Percentiles rank a stretch among this genome's conserved stretches.
phyloP scores from a whole-genome alignment of 2,797 vertebrate species.

The Podarcis siculus region DNA sequence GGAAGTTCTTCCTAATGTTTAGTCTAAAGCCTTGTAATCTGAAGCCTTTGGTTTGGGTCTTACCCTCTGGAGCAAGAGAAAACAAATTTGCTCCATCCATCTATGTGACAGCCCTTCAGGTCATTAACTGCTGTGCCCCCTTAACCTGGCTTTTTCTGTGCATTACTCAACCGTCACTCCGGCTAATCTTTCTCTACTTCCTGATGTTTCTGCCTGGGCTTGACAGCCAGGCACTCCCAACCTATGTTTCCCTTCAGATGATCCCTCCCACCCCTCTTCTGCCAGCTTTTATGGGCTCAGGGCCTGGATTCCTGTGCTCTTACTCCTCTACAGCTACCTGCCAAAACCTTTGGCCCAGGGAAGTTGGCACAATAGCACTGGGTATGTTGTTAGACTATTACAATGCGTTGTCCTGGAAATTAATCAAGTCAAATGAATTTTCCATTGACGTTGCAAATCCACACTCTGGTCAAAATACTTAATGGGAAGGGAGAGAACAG shows the following conservation, averaged over 20 bases:
- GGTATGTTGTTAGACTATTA: slow-evolving; percentile 9
- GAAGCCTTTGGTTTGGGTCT: background rate
- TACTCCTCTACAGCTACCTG: slow-evolving; percentile 22
- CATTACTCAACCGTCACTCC: background rate
- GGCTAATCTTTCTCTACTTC: background rate
- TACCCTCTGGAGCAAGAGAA: background rate
- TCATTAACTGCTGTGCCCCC: background rate
- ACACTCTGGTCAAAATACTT: background rate
- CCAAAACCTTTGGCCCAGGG: background rate
- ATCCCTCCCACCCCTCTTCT: background rate
- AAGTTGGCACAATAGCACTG: background rate
- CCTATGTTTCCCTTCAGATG: background rate
- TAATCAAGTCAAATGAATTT: slow-evolving; percentile 39
- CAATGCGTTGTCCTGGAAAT: slow-evolving; percentile 34
- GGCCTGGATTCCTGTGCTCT: slow-evolving; percentile 7
- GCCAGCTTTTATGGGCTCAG: slow-evolving; percentile 9
- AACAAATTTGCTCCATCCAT: background rate
- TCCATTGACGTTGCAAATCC: slow-evolving; percentile 39
- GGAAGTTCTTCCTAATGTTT: background rate
- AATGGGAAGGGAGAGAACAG: background rate
- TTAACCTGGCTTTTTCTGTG: background rate
- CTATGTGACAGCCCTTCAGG: background rate
- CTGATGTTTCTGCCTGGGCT: background rate
- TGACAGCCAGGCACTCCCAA: background rate
- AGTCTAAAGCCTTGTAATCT: background rate